Base-by-base conservation (phyloP, 1,140 invertebrate species). In the Pemphigus obesinymphae region DNA sequence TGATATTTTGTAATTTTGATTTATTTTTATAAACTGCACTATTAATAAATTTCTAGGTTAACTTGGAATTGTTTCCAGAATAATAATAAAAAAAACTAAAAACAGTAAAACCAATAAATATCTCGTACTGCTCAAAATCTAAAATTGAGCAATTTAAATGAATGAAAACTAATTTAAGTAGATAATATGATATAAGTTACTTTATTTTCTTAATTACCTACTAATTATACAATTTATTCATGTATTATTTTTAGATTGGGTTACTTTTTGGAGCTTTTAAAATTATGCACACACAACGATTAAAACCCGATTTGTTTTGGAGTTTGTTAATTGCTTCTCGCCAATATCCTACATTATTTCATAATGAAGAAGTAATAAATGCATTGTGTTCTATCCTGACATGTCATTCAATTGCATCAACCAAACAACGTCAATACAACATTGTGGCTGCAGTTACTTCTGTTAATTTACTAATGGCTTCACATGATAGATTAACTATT, bases 321-420 rank as follows among this genome's bases (percentile, higher is more conserved):
- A 61, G 91, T 73, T 87, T 98, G 55, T 89, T 96, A 40, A 95
- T 95, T 86, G 85, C 97, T 23, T 93, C 92, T 0, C 96, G 96
- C 88, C 90, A 92, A 53, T 89, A 92, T 83, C 92, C 95, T 3
- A 90, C 90, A 43, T 90, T 95, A 85, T 97, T 95, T 86, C 90
- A 89, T 6, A 93, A 92, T 85, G 95, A 97, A 85, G 89, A 91
- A 66, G 91, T 96, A 17, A 90, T 93, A 23, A 92, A 93, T 85
- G 95, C 92, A 4, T 88, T 98, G 5, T 91, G 95, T 78, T 94
- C 93, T 31, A 88, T 96, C n/a, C 87, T 98, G 63, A 93, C 94
- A 84, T 88, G 94, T 61, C 95, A 97, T 84, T 87, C 87, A 45
- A 84, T 86, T 31, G 29, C 87, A 43, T 86, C 85, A 82, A 86